These are phyloP conservation scores for Andrena dorsata DNA, from an alignment of 2,888 invertebrate genomes.

Conservation along the genomic window DNA sequence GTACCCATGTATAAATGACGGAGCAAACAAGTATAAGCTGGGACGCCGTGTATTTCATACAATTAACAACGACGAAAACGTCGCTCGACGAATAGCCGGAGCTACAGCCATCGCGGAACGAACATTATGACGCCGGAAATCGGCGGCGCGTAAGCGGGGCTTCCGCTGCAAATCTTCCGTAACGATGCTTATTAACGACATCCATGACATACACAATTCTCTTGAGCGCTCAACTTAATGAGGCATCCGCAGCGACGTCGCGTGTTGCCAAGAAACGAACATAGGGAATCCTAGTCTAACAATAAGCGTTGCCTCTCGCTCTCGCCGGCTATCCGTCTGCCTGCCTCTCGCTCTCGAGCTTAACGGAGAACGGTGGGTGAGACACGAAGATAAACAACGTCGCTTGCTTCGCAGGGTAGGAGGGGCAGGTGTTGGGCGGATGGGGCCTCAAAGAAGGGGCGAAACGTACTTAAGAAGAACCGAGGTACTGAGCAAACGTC, in stretches of 20 bases:
- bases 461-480: conserved; percentile 45
- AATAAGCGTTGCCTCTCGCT: conserved; percentile 11
- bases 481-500: conserved; percentile 50
- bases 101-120: not conserved
- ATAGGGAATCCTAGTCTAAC: conserved; percentile 38
- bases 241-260: conserved; percentile 56
- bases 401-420: conserved; percentile 48
- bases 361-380: conserved; percentile 54
- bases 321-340: not conserved
- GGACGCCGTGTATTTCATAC: not conserved
- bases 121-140: conserved; percentile 11
- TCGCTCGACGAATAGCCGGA: not conserved
- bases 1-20: too few species aligned
- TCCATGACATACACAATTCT: conserved; percentile 34
- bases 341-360: not conserved
- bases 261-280: conserved; percentile 63
- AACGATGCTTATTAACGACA: conserved; percentile 45
- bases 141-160: not conserved
- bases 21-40: not conserved
- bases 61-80: conserved; percentile 7
- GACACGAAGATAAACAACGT: conserved; percentile 72
- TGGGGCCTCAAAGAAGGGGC: conserved; percentile 37
- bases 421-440: conserved; percentile 28
- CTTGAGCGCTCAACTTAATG: conserved; percentile 58
- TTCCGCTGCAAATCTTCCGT: conserved; percentile 22